Evolutionary conservation across 2,888 invertebrate genomes (phyloP), one percentile per base, ranked within the genome.

Genomic region (Tenthredo notha): DNA sequence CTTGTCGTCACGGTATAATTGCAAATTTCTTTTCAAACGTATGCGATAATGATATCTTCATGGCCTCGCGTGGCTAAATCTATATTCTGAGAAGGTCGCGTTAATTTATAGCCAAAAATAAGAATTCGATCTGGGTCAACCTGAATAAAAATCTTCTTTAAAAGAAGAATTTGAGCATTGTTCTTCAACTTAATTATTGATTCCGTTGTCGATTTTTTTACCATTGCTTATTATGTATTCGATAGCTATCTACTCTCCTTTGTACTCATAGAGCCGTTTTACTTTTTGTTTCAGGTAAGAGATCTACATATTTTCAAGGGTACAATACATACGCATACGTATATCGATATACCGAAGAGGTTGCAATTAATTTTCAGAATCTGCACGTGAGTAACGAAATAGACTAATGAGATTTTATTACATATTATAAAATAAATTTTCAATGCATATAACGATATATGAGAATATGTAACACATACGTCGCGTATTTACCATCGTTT

Each of bases 251-350:
- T 18, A 67, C 67, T 67, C 4, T 67, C 18, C 15, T 67, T 67
- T 67, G 47, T 78, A 37, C 80, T 80, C 5, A 40, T 80, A 2
- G 12, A 58, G 12, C 29, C 29, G 21, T 61, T 61, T 40, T 7
- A n/a, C 33, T 58, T 80, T 80, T 40, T 80, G 80, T 80, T 80
- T 21, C 80, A 80, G 80, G 80, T 80, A 80, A 80, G 80, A 37
- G n/a, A 80, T 61, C 61, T 40, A 18, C 29, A 18, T n/a, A 61
- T 25, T 61, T 80, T 15, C 77, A 54, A 54, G 18, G 29, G n/a
- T n/a, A 18, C n/a, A 50, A 18, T 54, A 50, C 77, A 25, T 50
- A 37, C 33, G 10, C 33, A 25, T 50, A 37, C 50, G 10, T 54
- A 29, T 54, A 54, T 40, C 54, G 15, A 77, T 54, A 74, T 43